phyloP scores from a whole-genome alignment of 2,797 vertebrate genomes.

The Anguilla anguilla region DNA sequence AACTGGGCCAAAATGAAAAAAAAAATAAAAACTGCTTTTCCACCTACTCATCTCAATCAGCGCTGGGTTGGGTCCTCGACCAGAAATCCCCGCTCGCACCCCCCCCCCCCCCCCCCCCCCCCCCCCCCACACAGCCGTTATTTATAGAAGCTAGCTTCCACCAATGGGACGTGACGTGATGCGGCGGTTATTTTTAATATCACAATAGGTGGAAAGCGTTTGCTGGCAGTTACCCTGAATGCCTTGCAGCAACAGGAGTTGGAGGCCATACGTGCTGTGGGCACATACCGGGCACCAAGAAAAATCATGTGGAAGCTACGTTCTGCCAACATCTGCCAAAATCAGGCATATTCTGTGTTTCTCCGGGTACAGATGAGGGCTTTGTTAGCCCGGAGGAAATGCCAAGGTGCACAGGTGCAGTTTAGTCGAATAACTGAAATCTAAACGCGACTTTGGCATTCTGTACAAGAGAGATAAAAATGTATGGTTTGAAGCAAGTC shows the following conservation, averaged over 20 bases:
- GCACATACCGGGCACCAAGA: not conserved
- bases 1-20: not conserved
- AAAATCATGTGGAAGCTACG: not conserved
- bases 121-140: not conserved
- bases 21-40: not conserved
- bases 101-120: not conserved
- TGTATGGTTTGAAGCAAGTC: not conserved
- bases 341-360: not conserved
- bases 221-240: not conserved
- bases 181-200: constrained; percentile 19
- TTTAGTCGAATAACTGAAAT: not conserved
- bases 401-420: not conserved
- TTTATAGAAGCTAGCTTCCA: not conserved
- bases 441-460: not conserved
- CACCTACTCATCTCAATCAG: not conserved
- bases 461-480: not conserved
- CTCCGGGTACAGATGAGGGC: not conserved
- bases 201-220: not conserved
- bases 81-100: not conserved
- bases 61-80: not conserved
- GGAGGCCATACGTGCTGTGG: not conserved
- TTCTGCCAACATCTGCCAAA: not conserved
- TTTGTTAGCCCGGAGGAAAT: not conserved
- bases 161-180: not conserved
- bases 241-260: not conserved